Evolutionary conservation across 1,140 invertebrate genomes (phyloP), one percentile per base, ranked within the genome.

Genomic region (Caenorhabditis briggsae): DNA sequence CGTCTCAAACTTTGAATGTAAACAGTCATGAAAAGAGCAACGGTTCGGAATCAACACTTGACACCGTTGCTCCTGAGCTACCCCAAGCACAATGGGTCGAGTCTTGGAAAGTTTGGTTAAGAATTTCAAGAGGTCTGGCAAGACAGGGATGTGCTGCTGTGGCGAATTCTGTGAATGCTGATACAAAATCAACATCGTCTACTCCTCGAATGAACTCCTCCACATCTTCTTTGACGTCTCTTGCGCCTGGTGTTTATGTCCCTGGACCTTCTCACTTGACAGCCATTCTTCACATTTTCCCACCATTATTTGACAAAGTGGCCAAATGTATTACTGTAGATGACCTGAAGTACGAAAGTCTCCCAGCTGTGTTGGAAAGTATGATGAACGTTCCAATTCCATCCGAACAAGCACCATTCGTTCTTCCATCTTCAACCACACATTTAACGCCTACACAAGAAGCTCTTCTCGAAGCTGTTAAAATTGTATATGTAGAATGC

Each of bases 191-290:
- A 8, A 78, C 20, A 11, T n/a, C 70, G 2, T 78, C 70, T 2
- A 78, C 70, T 23, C 70, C 70, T 6, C 25, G 70, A 78, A 78
- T 78, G 70, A 78, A 78, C 23, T 78, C 70, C 2, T 78, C 70
- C 7, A 50, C 70, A 20, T 78, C 70, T n/a, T 78, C 70, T 1
- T 50, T 78, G 14, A 11, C 70, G 2, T 78, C 70, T 2, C 46
- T 78, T 23, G 82, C 82, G 0, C 53, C 82, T 53, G 50, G 56
- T 11, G 20, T 59, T 7, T 89, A 83, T 55, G 78, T 92, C 18
- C 91, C 91, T 6, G 88, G 91, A 18, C 84, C 89, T 12, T 92
- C 89, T 50, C 91, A 92, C 87, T 83, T 92, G 56, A 92, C 91
- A 5, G 91, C 91, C 18, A 84, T 91, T 23, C 87, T 92, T 14